Percentiles rank a stretch among this genome's conserved stretches.
Evolutionary conservation across 2,888 invertebrate genomes (phyloP).

Genomic region (Scaptomyza reducta): DNA sequence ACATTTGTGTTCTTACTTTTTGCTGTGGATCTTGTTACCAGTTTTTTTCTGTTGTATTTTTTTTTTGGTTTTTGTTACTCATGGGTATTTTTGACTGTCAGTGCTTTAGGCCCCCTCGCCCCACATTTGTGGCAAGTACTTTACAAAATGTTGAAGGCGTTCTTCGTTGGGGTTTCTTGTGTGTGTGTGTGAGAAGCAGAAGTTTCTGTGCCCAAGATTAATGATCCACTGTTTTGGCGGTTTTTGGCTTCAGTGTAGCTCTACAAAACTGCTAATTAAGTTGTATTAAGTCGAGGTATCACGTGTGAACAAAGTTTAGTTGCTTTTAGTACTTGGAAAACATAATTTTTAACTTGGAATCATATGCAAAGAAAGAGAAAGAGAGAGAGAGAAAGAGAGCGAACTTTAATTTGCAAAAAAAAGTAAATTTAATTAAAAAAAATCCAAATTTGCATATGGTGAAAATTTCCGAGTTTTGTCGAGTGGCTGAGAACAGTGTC

Average conservation of each 20-base stretch:
- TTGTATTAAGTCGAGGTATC: neutral
- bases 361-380: too few species aligned
- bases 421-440: constrained; percentile 2
- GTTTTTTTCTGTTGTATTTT: constrained; percentile 47
- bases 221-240: constrained; percentile 22
- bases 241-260: neutral
- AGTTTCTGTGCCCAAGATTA: constrained; percentile 29
- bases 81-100: constrained; percentile 24
- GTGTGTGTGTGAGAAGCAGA: neutral
- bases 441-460: constrained; percentile 25
- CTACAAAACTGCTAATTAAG: neutral
- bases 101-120: constrained; percentile 8
- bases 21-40: constrained; percentile 70
- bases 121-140: constrained; percentile 19
- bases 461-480: constrained; percentile 17
- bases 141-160: constrained; percentile 12
- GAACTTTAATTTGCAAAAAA: neutral
- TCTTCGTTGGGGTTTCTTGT: neutral
- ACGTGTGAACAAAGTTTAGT: neutral
- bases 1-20: constrained; percentile 70
- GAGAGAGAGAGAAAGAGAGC: too few species aligned
- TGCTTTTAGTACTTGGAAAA: neutral
- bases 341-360: too few species aligned
- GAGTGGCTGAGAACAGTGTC: constrained; percentile 25
- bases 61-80: too few species aligned